Percentiles rank a stretch among this genome's conserved stretches.
These are phyloP conservation scores for Lanistes nyassanus DNA, from an alignment of 1,140 invertebrate genomes.

Conservation along the genomic window DNA sequence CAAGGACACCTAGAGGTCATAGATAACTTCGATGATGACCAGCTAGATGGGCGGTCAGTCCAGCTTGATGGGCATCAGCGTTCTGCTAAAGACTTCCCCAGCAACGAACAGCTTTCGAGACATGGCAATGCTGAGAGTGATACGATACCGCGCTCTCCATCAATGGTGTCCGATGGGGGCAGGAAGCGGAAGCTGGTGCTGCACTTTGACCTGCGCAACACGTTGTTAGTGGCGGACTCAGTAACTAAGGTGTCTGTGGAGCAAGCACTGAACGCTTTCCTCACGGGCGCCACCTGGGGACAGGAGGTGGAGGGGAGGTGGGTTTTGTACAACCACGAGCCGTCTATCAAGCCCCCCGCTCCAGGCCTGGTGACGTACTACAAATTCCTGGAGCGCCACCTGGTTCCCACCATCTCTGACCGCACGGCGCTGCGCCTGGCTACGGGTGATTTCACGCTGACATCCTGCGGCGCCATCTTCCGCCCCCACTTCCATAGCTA, in stretches of 20 bases:
- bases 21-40: too few relatives aligned
- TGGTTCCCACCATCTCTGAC: slow-evolving; percentile 54
- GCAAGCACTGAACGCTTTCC: slow-evolving; percentile 61
- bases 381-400: slow-evolving; percentile 57
- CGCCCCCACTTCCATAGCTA: slow-evolving; percentile 51
- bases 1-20: too few relatives aligned
- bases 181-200: slow-evolving; percentile 60
- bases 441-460: slow-evolving; percentile 59
- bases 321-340: slow-evolving; percentile 50
- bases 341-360: slow-evolving; percentile 47
- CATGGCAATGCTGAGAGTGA: background rate
- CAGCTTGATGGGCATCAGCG: too few relatives aligned
- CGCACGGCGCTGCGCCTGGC: slow-evolving; percentile 46
- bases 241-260: slow-evolving; percentile 62
- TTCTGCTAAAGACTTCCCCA: background rate
- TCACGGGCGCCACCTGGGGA: slow-evolving; percentile 63
- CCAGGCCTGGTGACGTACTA: slow-evolving; percentile 53
- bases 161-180: slow-evolving; percentile 1
- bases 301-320: slow-evolving; percentile 44
- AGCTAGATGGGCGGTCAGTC: too few relatives aligned
- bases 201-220: slow-evolving; percentile 64
- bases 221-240: slow-evolving; percentile 62
- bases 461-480: slow-evolving; percentile 47
- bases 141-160: slow-evolving; percentile 1
- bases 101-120: background rate